Percentiles rank a stretch among this genome's conserved stretches.
Evolutionary conservation across 2,888 invertebrate species (phyloP).

Genomic region (Germaria angustata): DNA sequence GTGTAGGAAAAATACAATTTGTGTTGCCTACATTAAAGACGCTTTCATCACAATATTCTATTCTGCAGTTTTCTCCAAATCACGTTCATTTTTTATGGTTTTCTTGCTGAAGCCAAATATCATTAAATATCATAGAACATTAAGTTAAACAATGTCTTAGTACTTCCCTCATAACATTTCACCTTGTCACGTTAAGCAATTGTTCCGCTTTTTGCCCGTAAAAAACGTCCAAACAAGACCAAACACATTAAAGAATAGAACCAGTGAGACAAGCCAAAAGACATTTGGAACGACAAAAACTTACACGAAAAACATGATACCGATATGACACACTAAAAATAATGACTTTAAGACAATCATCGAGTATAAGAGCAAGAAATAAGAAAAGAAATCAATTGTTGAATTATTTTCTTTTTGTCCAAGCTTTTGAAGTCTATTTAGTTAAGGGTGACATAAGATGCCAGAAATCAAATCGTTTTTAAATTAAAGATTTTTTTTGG

Average conservation of each 20-base stretch:
- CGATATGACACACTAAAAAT: slow-evolving; percentile 45
- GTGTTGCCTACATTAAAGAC: neutral
- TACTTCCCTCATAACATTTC: slow-evolving; percentile 42
- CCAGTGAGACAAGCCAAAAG: slow-evolving; percentile 59
- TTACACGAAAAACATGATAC: slow-evolving; percentile 30
- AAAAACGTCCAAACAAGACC: neutral
- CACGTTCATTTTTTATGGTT: slow-evolving; percentile 57
- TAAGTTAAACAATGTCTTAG: slow-evolving; percentile 55
- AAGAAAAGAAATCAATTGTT: slow-evolving; percentile 20
- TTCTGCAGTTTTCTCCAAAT: slow-evolving; percentile 31
- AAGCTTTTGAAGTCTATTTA: neutral
- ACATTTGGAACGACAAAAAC: slow-evolving; percentile 52
- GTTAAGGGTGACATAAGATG: neutral
- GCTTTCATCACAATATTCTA: neutral
- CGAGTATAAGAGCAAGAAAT: neutral
- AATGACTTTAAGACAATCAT: slow-evolving; percentile 43
- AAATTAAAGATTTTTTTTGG: neutral
- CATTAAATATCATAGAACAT: slow-evolving; percentile 62
- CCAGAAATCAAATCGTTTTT: slow-evolving; percentile 36
- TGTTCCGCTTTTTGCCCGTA: slow-evolving; percentile 44
- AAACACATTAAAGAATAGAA: slow-evolving; percentile 15
- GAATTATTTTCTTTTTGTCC: neutral
- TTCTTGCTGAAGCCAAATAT: slow-evolving; percentile 42
- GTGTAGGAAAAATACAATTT: too few relatives aligned
- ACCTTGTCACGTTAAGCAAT: slow-evolving; percentile 62